Base-by-base conservation (phyloP, 2,113 vertebrate genomes). In the Microcebus ravelobensis region DNA sequence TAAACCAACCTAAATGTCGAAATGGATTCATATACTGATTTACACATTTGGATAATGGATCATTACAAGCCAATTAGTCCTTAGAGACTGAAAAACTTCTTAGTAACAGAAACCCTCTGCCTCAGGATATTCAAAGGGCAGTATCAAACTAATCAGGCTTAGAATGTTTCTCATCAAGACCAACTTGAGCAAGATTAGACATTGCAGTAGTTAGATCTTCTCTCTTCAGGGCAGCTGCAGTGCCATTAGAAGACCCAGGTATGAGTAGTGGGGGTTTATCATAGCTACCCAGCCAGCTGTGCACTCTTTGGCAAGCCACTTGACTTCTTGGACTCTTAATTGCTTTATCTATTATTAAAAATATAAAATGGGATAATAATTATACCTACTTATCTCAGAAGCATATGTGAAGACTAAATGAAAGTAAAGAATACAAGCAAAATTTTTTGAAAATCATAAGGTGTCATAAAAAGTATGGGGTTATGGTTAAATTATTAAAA, bases 61-160 rank as follows among this genome's bases (percentile, higher is more conserved):
- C 89, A 83, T 90, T 52, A 39, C 4, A 29, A 82, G 6, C 29
- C 31, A 76, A 9, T 68, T 57, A 36, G 92, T 96, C 48, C 79
- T 80, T 80, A 65, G 42, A 85, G 39, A 76, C 15, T 73, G 55
- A 79, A 82, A 59, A 96, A 79, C 18, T 55, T 92, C 74, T 93
- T 84, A 91, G 50, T 79, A 93, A 84, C 29, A 63, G 45, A 71
- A 91, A 63, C 27, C n/a, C 10, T 91, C 20, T 82, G 59, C 29
- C 36, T 61, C 21, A 5, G 52, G 31, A 45, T 80, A 39, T 70
- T 11, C 13, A 27, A 95, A 84, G 59, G 84, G 7, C 18, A 88
- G 57, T 11, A 73, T 63, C 52, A 92, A 94, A 79, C 55, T n/a
- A 59, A 82, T 18, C 73, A 86, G 39, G 15, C 55, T 67, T 48